These are phyloP conservation scores for Tokudaia muenninki DNA, from an alignment of 2,797 vertebrate genomes.

Conservation along the genomic window DNA sequence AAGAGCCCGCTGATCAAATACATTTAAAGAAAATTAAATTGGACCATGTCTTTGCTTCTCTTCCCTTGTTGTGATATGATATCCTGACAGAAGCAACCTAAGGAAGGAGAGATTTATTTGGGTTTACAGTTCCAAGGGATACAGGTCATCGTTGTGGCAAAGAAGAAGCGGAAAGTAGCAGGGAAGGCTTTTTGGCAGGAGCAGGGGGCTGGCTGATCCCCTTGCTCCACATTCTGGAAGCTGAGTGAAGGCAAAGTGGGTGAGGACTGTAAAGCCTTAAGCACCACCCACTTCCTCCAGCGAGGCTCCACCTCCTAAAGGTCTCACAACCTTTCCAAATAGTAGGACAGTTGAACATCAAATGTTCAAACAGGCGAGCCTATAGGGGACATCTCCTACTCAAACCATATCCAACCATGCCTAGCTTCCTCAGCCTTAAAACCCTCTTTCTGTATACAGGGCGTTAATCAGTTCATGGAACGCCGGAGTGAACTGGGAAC, in stretches of 20 bases:
- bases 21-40: constrained; percentile 8
- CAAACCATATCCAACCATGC: neutral
- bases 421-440: neutral
- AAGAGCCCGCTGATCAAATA: neutral
- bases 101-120: neutral
- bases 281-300: neutral
- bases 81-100: neutral
- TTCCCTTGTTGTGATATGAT: neutral
- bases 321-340: neutral
- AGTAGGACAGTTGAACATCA: neutral
- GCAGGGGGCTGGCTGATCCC: neutral
- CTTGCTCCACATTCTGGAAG: neutral
- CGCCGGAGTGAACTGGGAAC: neutral
- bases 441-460: neutral
- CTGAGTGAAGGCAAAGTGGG: neutral
- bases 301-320: neutral
- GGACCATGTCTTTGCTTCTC: neutral
- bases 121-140: neutral
- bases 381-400: neutral
- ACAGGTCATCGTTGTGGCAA: neutral
- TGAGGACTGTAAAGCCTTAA: neutral
- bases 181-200: neutral
- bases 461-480: neutral
- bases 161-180: neutral
- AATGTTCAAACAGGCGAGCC: neutral